Evolutionary conservation across 1,140 invertebrate species (phyloP).

Genomic region (Parapsyche elsis): DNA sequence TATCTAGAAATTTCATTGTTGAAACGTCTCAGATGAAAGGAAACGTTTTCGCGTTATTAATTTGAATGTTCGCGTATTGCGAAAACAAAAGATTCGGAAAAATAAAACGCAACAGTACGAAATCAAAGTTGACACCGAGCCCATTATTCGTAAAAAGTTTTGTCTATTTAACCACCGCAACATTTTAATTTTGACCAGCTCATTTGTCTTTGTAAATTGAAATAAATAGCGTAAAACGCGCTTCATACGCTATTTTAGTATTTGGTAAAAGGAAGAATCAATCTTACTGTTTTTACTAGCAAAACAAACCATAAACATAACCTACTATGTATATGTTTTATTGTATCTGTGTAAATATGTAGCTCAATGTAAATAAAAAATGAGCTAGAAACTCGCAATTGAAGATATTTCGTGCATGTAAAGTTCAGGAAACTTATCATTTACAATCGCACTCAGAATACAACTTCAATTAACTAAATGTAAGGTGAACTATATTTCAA

Average conservation of each 20-base stretch:
- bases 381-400: no score
- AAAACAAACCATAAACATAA: no score
- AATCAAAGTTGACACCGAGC: constrained; percentile 18
- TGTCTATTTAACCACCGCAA: constrained; percentile 26
- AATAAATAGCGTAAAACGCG: constrained; percentile 7
- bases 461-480: background rate
- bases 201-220: constrained; percentile 23
- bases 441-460: no score
- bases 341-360: no score
- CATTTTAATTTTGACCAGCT: constrained; percentile 23
- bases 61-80: background rate
- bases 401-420: no score
- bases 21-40: background rate
- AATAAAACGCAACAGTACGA: background rate
- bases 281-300: no score
- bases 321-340: no score
- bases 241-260: no score
- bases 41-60: background rate
- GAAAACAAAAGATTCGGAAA: background rate
- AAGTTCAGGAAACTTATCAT: no score
- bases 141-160: constrained; percentile 19
- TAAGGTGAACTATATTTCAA: background rate
- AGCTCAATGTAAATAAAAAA: no score
- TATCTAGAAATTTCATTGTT: no score
- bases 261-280: no score